These are phyloP conservation scores for Calliopsis andreniformis DNA, from an alignment of 1,140 invertebrate genomes.

Conservation along the genomic window DNA sequence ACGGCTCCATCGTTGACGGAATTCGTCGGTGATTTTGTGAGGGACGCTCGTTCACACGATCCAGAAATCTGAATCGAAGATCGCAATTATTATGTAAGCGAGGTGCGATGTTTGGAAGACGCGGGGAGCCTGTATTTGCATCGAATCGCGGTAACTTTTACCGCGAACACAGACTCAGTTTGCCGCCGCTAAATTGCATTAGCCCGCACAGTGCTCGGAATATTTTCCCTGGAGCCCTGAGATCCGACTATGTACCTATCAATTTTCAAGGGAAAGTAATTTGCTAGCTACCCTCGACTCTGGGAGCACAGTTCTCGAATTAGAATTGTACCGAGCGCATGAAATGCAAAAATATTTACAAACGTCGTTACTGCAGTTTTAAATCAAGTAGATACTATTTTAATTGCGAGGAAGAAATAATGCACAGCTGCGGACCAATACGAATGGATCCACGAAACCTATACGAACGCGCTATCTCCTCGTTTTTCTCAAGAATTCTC, in stretches of 20 bases:
- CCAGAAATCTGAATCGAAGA: conserved; percentile 28
- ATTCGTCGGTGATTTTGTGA: conserved; percentile 41
- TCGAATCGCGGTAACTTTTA: conserved; percentile 29
- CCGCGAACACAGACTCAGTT: conserved; percentile 7
- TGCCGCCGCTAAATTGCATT: conserved; percentile 25
- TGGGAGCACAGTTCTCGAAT: not conserved
- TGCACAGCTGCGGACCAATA: no score
- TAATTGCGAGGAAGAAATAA: no score
- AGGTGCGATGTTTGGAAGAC: conserved; percentile 46
- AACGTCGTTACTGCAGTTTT: no score
- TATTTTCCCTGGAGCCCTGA: conserved; percentile 7
- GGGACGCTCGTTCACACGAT: no score
- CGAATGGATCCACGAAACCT: no score
- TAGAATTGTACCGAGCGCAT: no score
- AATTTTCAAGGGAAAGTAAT: conserved; percentile 15
- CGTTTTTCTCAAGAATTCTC: no score
- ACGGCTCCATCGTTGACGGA: conserved; percentile 3
- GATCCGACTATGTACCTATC: conserved; percentile 7
- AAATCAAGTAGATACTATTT: no score
- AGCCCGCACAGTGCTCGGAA: not conserved
- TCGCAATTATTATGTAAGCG: conserved; percentile 49
- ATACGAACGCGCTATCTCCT: no score
- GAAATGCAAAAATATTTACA: no score
- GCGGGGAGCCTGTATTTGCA: conserved; percentile 43
- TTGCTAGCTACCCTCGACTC: not conserved